Base-by-base conservation (phyloP, 2,113 vertebrate genomes). In the Gallinago media region DNA sequence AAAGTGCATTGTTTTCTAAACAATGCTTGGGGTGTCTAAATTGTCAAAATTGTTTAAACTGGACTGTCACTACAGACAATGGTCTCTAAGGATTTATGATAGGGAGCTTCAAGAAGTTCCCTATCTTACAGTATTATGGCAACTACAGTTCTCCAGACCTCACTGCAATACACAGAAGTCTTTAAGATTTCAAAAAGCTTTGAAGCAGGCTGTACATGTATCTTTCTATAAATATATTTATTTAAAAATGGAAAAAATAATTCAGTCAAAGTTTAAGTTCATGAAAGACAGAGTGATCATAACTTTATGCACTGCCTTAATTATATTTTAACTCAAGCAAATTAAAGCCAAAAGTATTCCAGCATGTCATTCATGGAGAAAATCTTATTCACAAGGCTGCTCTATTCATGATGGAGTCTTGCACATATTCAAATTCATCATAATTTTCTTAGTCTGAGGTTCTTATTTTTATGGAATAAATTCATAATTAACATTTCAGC, bases 321-420 rank as follows among this genome's bases (percentile, higher is more conserved):
- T 97, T 92, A 76, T 91, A 84, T 95, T 97, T 93, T 92, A 96
- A 93, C 36, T 88, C 73, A 93, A 89, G 50, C 18, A 84, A 95
- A 96, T 91, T 91, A 86, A 93, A 91, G 66, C 74, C 40, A 76
- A 88, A 76, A 88, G 55, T 93, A 93, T 93, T 96, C 32, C 65
- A 88, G 85, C 34, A 65, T 72, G 52, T 70, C 88, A 88, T 85
- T 96, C 94, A 95, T 89, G 82, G 81, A 91, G 92, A 95, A 82
- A 95, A 95, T 93, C 62, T 92, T 96, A 85, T 95, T 96, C 95
- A 96, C 88, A 80, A 85, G 50, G 59, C 89, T 92, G 88, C 54
- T 96, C 77, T 85, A 66, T 97, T 96, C 92, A 91, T 94, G 88
- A 96, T 61, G 34, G 50, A 90, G 50, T 65, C 86, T 85, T 94